Conservation (phyloP, 2,888 invertebrate species). For the Eurytoma adleriae region DNA sequence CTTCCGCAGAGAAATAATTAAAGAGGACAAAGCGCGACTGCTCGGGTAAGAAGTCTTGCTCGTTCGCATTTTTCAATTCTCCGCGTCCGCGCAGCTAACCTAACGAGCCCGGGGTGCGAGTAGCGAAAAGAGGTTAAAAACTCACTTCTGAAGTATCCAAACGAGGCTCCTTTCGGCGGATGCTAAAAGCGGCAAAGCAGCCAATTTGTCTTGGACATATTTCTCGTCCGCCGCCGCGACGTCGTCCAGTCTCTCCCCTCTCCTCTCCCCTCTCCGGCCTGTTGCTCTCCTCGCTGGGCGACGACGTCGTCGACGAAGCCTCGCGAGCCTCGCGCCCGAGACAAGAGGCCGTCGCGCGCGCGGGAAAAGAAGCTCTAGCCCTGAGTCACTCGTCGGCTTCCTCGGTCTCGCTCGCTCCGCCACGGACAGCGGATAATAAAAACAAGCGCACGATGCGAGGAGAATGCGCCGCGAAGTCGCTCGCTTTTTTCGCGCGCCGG, state of each 20-base stretch:
- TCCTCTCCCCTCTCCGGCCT: constrained; percentile 1
- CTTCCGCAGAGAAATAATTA: too few relatives aligned
- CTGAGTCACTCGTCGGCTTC: background rate
- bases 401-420: background rate
- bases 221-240: background rate
- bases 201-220: constrained; percentile 41
- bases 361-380: too few relatives aligned
- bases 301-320: background rate
- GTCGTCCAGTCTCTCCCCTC: background rate
- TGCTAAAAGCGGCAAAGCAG: constrained; percentile 9
- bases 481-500: constrained; percentile 26
- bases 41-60: too few relatives aligned
- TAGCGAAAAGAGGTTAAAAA: background rate
- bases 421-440: background rate
- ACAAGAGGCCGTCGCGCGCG: too few relatives aligned
- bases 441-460: constrained; percentile 7
- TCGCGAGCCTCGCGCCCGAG: too few relatives aligned
- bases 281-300: background rate
- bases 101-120: too few relatives aligned
- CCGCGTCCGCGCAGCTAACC: too few relatives aligned
- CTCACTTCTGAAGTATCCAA: constrained; percentile 34
- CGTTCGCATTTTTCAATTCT: too few relatives aligned
- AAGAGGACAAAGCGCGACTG: too few relatives aligned
- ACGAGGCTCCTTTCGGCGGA: constrained; percentile 3
- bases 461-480: constrained; percentile 20